A percentile compares a stretch with the other conserved stretches of the same genome.
Conservation (phyloP, 2,113 vertebrate genomes). For the Donacobius atricapilla region DNA sequence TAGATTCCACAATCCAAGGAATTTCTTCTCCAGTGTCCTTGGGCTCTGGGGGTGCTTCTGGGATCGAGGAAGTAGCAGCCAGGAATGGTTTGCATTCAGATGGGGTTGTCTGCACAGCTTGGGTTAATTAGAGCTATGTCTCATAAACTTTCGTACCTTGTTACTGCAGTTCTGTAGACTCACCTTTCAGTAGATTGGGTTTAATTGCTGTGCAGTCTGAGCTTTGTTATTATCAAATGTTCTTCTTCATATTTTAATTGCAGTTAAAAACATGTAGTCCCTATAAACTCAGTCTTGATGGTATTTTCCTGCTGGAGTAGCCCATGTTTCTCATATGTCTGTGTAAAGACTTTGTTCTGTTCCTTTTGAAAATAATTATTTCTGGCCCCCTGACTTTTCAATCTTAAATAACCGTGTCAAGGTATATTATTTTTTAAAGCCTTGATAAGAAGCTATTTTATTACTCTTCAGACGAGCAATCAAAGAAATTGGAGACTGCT, state of each 20-base stretch:
- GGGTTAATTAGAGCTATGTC: neutral
- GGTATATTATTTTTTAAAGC: slow-evolving; percentile 37
- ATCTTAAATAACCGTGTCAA: neutral
- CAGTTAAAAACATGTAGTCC: neutral
- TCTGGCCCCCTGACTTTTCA: neutral
- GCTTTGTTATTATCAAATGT: neutral
- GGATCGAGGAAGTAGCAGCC: neutral
- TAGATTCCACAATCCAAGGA: fast-evolving
- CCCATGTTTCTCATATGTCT: neutral
- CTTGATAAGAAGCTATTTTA: slow-evolving; percentile 23
- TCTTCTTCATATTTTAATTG: neutral
- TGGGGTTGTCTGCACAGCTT: neutral
- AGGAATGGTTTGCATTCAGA: neutral
- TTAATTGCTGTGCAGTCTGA: neutral
- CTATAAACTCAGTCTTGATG: neutral
- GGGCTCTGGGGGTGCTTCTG: neutral
- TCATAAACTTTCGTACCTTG: neutral
- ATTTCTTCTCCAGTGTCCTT: neutral
- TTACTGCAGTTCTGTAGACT: neutral
- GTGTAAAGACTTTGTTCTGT: neutral
- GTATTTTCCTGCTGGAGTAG: neutral
- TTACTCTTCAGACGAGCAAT: neutral
- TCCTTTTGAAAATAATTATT: slow-evolving; percentile 8
- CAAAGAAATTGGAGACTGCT: neutral
- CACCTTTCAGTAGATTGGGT: neutral